Conservation (phyloP, 1,140 invertebrate genomes). For the Colletes gigas region DNA sequence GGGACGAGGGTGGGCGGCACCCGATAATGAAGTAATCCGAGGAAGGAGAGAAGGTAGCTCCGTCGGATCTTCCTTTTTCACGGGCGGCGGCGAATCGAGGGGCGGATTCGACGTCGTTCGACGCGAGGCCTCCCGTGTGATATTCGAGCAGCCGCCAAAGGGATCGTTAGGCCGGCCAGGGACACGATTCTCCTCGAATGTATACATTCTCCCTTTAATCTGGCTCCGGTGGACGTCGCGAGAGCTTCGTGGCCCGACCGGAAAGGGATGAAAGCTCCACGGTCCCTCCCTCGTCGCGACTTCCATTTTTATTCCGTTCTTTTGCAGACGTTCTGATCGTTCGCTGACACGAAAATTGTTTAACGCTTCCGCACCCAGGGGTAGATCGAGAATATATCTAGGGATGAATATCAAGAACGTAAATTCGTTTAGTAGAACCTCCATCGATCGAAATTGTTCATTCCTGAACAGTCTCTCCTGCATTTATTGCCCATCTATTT, state of each 20-base stretch:
- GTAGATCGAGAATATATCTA: too few relatives aligned
- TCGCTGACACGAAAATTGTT: not conserved
- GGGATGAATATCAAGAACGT: too few relatives aligned
- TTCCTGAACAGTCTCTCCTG: not conserved
- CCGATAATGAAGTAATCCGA: conserved; percentile 64
- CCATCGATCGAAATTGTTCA: too few relatives aligned
- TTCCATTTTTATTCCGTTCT: not conserved
- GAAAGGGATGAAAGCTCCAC: not conserved
- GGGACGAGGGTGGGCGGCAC: conserved; percentile 37
- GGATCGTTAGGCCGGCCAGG: conserved; percentile 58
- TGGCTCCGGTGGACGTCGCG: not conserved
- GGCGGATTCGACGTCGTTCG: conserved; percentile 33
- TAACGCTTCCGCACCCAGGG: too few relatives aligned
- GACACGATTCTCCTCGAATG: conserved; percentile 42
- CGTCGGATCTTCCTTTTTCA: conserved; percentile 33
- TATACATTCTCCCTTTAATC: conserved; percentile 56
- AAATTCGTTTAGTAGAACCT: too few relatives aligned
- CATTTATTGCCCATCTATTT: too few relatives aligned
- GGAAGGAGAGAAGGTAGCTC: conserved; percentile 45
- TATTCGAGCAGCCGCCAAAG: conserved; percentile 65
- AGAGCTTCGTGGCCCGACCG: not conserved
- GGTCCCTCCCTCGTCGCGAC: too few relatives aligned
- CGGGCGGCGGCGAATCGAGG: conserved; percentile 38
- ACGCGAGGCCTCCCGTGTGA: conserved; percentile 52
- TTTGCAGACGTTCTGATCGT: not conserved